phyloP scores from a whole-genome alignment of 2,888 invertebrate genomes.

The Deilephila porcellus region DNA sequence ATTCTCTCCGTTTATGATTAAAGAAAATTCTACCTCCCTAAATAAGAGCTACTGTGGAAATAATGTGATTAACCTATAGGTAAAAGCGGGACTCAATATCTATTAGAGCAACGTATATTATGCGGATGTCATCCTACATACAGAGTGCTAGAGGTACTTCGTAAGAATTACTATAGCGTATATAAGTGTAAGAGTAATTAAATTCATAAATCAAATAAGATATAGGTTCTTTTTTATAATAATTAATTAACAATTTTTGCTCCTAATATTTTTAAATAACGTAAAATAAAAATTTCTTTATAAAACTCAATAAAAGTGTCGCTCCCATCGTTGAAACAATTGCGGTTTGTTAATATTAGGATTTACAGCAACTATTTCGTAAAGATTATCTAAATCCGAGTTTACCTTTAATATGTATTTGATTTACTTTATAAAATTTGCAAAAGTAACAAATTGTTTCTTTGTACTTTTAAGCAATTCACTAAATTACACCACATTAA shows the following conservation, averaged over 20 bases:
- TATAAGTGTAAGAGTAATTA: constrained; percentile 34
- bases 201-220: constrained; percentile 60
- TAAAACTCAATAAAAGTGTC: constrained; percentile 62
- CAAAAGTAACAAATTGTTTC: constrained; percentile 89
- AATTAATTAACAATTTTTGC: constrained; percentile 79
- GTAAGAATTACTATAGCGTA: constrained; percentile 33
- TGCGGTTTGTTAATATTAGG: constrained; percentile 69
- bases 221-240: constrained; percentile 68
- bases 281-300: constrained; percentile 66
- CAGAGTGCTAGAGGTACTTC: constrained; percentile 40
- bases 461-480: constrained; percentile 90
- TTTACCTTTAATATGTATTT: constrained; percentile 78
- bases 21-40: constrained; percentile 69
- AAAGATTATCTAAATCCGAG: constrained; percentile 75
- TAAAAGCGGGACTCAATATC: constrained; percentile 67
- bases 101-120: constrained; percentile 66
- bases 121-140: constrained; percentile 53
- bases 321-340: constrained; percentile 63
- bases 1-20: constrained; percentile 64
- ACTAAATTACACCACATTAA: constrained; percentile 83
- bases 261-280: constrained; percentile 69
- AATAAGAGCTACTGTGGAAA: constrained; percentile 72
- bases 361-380: constrained; percentile 80
- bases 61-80: constrained; percentile 66
- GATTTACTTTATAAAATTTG: constrained; percentile 87